Percentiles rank a stretch among this genome's conserved stretches.
Conservation (phyloP, 1,140 invertebrate genomes). For the Ylistrum balloti region DNA sequence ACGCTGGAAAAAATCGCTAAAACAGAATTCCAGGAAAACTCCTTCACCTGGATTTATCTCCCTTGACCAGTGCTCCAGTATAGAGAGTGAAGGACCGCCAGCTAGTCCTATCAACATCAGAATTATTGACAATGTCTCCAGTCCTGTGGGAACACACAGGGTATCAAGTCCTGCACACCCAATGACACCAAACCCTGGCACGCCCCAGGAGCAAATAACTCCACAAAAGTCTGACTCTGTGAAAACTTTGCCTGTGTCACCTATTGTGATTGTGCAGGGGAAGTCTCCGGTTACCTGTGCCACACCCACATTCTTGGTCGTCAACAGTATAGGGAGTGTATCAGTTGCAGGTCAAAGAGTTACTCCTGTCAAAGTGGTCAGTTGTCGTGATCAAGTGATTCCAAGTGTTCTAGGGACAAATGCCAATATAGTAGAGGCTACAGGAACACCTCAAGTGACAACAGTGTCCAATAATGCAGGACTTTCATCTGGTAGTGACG, state of each 20-base stretch:
- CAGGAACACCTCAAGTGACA: neutral
- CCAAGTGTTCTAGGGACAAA: constrained; percentile 21
- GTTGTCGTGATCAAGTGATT: constrained; percentile 3
- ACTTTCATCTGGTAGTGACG: neutral
- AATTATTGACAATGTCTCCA: constrained; percentile 44
- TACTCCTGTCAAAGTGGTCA: neutral
- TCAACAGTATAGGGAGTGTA: constrained; percentile 45
- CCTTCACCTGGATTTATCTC: constrained; percentile 55
- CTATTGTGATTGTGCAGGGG: constrained; percentile 46
- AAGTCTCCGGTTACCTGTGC: constrained; percentile 50
- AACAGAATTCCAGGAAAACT: neutral
- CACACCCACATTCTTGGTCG: constrained; percentile 57
- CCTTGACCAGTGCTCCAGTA: constrained; percentile 21
- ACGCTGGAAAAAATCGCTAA: neutral
- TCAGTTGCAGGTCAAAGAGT: constrained; percentile 4
- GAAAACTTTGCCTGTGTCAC: neutral
- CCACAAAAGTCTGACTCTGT: neutral
- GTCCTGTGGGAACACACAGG: neutral
- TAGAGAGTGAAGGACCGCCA: constrained; percentile 16
- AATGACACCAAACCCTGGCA: neutral
- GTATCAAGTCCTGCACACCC: neutral
- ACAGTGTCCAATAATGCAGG: neutral
- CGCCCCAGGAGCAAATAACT: neutral
- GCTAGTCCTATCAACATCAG: constrained; percentile 45
- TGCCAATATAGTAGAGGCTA: constrained; percentile 43